Conservation (phyloP, 2,888 invertebrate genomes). For the Vesta saturnalis region DNA sequence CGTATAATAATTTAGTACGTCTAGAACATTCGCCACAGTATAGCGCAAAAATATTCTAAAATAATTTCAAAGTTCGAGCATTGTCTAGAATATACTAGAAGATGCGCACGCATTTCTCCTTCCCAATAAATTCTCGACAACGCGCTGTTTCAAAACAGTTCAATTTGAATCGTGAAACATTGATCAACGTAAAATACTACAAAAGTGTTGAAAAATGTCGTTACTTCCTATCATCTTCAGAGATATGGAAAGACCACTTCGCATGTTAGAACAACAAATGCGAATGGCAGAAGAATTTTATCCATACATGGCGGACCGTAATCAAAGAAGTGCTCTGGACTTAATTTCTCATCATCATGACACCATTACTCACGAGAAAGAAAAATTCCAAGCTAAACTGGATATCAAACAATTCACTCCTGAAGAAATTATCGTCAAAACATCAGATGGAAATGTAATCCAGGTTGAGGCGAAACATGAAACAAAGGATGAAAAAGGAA, state of each 20-base stretch:
- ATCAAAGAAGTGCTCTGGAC: background rate
- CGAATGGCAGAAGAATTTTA: slow-evolving; percentile 48
- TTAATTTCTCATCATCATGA: slow-evolving; percentile 49
- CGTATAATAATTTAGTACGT: no score
- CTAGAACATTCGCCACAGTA: no score
- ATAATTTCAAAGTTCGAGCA: no score
- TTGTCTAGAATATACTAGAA: no score
- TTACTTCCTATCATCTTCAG: slow-evolving; percentile 47
- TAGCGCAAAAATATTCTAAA: no score
- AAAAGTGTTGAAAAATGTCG: slow-evolving; percentile 45
- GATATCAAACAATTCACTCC: slow-evolving; percentile 38
- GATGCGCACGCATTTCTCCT: no score
- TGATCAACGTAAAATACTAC: no score
- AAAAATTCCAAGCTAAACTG: slow-evolving; percentile 64
- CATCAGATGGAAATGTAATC: slow-evolving; percentile 32
- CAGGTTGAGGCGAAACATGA: slow-evolving; percentile 42
- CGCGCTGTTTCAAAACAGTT: background rate
- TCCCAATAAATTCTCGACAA: no score
- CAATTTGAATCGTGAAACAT: no score
- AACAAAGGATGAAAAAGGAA: slow-evolving; percentile 50
- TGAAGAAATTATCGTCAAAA: slow-evolving; percentile 41
- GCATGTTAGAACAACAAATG: slow-evolving; percentile 52
- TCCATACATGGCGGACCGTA: background rate
- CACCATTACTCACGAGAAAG: slow-evolving; percentile 69
- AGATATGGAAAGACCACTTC: slow-evolving; percentile 49